Evolutionary conservation across 2,888 invertebrate genomes (phyloP).

Genomic region (Caradrina clavipalpis): DNA sequence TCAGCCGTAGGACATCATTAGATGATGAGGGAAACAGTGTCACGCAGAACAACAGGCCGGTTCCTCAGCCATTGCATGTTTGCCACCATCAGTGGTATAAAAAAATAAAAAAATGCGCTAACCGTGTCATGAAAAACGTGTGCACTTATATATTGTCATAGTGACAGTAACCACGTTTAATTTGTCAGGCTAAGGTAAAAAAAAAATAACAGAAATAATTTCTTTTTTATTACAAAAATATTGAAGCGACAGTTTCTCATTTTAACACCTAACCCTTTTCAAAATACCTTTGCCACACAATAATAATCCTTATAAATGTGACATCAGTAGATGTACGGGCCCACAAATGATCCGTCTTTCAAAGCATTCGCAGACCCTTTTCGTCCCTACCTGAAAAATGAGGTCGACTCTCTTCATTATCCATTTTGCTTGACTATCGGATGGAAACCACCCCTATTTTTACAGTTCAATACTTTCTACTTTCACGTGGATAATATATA

Average conservation of each 20-base stretch:
- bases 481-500: constrained; percentile 35
- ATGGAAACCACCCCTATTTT: constrained; percentile 50
- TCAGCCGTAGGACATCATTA: too few species aligned
- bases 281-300: constrained; percentile 29
- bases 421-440: constrained; percentile 59
- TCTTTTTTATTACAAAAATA: too few species aligned
- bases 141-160: too few species aligned
- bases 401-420: constrained; percentile 54
- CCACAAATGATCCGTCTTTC: constrained; percentile 51
- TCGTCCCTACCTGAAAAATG: constrained; percentile 53
- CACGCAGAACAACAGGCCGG: too few species aligned
- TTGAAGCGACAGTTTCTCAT: constrained; percentile 9
- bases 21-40: too few species aligned
- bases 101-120: too few species aligned
- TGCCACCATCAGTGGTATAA: too few species aligned
- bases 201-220: too few species aligned
- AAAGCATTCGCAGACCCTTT: constrained; percentile 43
- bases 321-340: constrained; percentile 20
- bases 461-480: constrained; percentile 51
- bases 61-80: too few species aligned
- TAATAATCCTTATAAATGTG: constrained; percentile 50
- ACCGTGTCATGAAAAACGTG: background rate
- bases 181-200: too few species aligned
- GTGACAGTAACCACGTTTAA: too few species aligned
- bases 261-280: constrained; percentile 42